phyloP scores from a whole-genome alignment of 2,113 vertebrate species.

The Meles meles region DNA sequence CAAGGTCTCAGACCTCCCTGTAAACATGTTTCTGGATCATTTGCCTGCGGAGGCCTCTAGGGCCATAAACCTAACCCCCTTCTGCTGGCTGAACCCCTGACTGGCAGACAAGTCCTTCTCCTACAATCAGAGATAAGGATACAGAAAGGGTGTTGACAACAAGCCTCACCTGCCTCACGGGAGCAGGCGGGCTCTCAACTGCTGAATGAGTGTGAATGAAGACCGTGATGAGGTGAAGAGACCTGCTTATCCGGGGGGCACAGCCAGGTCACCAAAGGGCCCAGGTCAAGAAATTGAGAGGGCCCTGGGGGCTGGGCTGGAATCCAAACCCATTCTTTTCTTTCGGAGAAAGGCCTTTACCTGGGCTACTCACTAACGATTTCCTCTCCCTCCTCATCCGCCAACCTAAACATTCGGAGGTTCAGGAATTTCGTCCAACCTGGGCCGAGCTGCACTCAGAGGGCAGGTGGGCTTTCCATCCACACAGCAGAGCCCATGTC shows the following conservation, averaged over 20 bases:
- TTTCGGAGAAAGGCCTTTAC: background rate
- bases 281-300: slow-evolving; percentile 58
- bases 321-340: background rate
- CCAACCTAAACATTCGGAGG: too few species aligned
- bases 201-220: slow-evolving; percentile 57
- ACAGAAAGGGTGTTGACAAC: slow-evolving; percentile 62
- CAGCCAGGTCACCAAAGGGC: slow-evolving; percentile 28
- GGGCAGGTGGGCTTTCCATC: background rate
- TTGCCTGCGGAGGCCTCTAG: background rate
- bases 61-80: background rate
- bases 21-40: slow-evolving; percentile 12
- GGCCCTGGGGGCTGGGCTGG: background rate
- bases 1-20: slow-evolving; percentile 29
- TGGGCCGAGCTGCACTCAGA: too few species aligned
- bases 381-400: accelerated
- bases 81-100: background rate
- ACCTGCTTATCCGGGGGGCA: slow-evolving; percentile 40
- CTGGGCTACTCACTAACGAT: background rate
- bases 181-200: background rate
- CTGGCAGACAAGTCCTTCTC: slow-evolving; percentile 35
- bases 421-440: background rate
- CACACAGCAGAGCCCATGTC: accelerated
- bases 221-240: slow-evolving; percentile 20
- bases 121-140: slow-evolving; percentile 50
- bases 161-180: slow-evolving; percentile 9